A percentile compares a stretch with the other conserved stretches of the same genome.
These are phyloP conservation scores for Apotomis turbidana DNA, from an alignment of 2,888 invertebrate genomes.

Conservation along the genomic window DNA sequence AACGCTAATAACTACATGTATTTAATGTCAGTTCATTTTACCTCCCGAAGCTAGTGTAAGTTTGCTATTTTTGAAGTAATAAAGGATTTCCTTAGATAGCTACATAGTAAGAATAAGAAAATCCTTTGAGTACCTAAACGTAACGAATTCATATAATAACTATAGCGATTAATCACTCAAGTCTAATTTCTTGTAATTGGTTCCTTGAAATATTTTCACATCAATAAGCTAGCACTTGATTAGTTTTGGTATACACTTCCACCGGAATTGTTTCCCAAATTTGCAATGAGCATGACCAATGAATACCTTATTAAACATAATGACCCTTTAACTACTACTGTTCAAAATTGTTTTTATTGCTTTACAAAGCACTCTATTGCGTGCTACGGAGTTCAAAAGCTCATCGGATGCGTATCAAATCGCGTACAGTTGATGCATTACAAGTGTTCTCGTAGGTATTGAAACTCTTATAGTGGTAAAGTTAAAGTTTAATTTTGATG, in stretches of 20 bases:
- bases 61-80: no score
- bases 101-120: no score
- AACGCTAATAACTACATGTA: no score
- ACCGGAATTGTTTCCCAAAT: not conserved
- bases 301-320: slow-evolving; percentile 24
- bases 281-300: slow-evolving; percentile 14
- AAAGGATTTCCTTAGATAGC: no score
- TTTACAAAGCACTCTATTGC: slow-evolving; percentile 59
- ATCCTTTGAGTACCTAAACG: no score
- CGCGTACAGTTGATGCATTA: slow-evolving; percentile 59
- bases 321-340: slow-evolving; percentile 33
- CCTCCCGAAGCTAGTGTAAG: no score
- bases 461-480: not conserved
- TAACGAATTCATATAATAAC: no score
- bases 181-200: no score
- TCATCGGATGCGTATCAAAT: slow-evolving; percentile 70
- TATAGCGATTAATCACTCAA: no score
- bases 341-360: slow-evolving; percentile 58
- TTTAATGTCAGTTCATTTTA: no score
- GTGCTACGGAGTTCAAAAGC: slow-evolving; percentile 53
- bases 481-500: slow-evolving; percentile 32
- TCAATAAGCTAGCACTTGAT: no score
- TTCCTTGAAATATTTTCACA: no score
- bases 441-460: slow-evolving; percentile 48
- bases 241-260: not conserved